Evolutionary conservation across 2,113 vertebrate species (phyloP).

Genomic region (Tetrao urogallus): DNA sequence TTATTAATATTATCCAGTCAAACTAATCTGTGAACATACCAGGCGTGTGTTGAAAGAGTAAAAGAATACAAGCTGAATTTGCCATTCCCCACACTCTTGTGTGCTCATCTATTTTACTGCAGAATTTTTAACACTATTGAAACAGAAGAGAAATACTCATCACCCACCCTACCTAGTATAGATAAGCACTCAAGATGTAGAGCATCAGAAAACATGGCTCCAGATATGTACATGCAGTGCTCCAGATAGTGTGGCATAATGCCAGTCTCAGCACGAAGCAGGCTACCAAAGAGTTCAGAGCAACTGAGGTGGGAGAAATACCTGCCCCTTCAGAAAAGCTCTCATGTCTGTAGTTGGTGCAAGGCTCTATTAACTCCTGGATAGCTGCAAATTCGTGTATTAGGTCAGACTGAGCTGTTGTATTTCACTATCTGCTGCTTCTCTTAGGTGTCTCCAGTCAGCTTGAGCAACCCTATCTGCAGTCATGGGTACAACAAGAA

Average conservation of each 20-base stretch:
- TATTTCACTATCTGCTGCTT: neutral
- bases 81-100: neutral
- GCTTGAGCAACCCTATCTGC: neutral
- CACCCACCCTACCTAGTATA: neutral
- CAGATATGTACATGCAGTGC: fast-evolving
- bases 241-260: neutral
- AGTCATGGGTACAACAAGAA: neutral
- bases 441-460: neutral
- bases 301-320: neutral
- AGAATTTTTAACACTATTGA: neutral
- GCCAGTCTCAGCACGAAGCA: neutral
- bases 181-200: neutral
- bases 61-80: neutral
- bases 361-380: neutral
- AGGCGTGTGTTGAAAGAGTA: neutral
- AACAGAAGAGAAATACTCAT: neutral
- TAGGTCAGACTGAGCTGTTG: neutral
- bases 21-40: neutral
- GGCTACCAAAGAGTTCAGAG: neutral
- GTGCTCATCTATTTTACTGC: neutral
- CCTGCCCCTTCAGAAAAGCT: neutral
- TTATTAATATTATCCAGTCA: neutral
- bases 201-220: neutral
- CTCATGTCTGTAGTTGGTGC: neutral
- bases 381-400: neutral